These are phyloP conservation scores for Xiphophorus maculatus DNA, from an alignment of 2,113 vertebrate species.

Conservation along the genomic window DNA sequence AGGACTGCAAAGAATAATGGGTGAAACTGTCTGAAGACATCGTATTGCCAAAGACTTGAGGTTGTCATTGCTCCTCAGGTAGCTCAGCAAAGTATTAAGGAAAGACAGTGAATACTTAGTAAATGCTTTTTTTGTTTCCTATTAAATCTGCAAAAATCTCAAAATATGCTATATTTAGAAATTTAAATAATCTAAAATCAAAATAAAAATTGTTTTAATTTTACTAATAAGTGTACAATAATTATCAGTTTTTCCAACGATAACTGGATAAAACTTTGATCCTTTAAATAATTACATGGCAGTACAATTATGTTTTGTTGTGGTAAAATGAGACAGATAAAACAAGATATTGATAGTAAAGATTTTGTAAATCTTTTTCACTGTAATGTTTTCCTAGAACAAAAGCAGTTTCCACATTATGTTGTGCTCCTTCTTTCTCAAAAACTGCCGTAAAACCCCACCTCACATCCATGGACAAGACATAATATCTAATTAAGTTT, in stretches of 20 bases:
- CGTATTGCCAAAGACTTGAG: too few relatives aligned
- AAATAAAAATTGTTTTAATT: too few relatives aligned
- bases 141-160: too few relatives aligned
- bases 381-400: neutral
- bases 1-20: too few relatives aligned
- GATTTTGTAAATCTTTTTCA: neutral
- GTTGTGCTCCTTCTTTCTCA: slow-evolving; percentile 9
- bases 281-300: neutral
- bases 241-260: neutral
- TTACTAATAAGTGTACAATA: too few relatives aligned
- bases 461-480: slow-evolving; percentile 67
- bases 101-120: too few relatives aligned
- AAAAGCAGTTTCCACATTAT: neutral
- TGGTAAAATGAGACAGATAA: neutral
- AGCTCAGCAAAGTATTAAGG: too few relatives aligned
- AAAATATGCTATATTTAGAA: neutral
- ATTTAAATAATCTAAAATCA: neutral
- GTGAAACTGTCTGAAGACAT: too few relatives aligned
- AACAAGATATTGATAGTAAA: neutral
- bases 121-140: too few relatives aligned
- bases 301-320: neutral
- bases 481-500: slow-evolving; percentile 86
- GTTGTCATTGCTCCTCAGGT: too few relatives aligned
- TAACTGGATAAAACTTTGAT: neutral
- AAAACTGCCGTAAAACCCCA: slow-evolving; percentile 51